Percentiles rank a stretch among this genome's conserved stretches.
Conservation (phyloP, 2,113 vertebrate genomes). For the Pseudolaguvia tuberculata region DNA sequence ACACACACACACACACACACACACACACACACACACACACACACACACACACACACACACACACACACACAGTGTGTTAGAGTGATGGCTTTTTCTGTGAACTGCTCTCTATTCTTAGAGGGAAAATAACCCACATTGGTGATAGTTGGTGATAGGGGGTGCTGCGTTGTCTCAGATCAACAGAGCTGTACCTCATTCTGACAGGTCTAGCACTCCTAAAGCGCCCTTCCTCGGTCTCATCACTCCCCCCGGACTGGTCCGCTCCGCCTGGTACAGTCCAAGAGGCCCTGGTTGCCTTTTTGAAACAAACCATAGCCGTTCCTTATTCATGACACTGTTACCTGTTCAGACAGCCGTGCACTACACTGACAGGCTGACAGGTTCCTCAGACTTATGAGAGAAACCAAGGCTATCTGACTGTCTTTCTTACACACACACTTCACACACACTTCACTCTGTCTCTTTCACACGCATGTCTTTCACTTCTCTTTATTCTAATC, state of each 20-base stretch:
- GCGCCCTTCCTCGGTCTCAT: slow-evolving; percentile 31
- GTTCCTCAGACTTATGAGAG: slow-evolving; percentile 1
- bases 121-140: slow-evolving; percentile 25
- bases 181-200: slow-evolving; percentile 52
- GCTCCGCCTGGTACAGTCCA: slow-evolving; percentile 49
- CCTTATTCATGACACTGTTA: slow-evolving; percentile 37
- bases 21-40: too few species aligned
- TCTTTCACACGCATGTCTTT: background rate
- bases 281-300: slow-evolving; percentile 10
- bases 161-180: slow-evolving; percentile 53
- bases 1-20: too few species aligned
- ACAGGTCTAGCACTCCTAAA: slow-evolving; percentile 48
- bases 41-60: too few species aligned
- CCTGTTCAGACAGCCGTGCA: slow-evolving; percentile 23
- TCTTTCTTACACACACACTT: background rate
- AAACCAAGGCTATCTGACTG: background rate
- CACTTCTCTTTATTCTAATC: background rate
- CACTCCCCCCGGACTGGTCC: slow-evolving; percentile 29
- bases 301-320: slow-evolving; percentile 22
- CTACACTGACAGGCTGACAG: slow-evolving; percentile 14
- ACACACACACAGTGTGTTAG: too few species aligned
- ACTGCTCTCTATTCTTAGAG: slow-evolving; percentile 17
- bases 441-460: background rate
- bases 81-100: slow-evolving; percentile 5
- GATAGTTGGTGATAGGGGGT: slow-evolving; percentile 44